Conservation (phyloP, 2,113 vertebrate genomes). For the Psettodes erumei region DNA sequence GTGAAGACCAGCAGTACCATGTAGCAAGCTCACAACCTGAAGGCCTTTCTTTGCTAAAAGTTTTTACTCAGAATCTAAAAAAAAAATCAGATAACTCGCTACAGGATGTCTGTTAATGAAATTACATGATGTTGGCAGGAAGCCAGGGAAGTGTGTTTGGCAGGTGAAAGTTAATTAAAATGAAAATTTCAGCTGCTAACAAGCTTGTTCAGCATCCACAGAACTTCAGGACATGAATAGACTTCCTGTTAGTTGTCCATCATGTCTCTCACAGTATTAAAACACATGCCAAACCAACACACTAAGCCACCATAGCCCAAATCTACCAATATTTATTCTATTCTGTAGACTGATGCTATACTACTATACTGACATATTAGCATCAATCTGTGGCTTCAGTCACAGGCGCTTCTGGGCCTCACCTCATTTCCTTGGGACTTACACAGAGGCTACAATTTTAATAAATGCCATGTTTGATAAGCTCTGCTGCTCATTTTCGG, state of each 20-base stretch:
- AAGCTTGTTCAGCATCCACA: not conserved
- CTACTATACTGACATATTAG: not conserved
- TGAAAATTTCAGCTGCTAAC: not conserved
- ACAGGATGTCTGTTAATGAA: not conserved
- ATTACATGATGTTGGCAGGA: not conserved
- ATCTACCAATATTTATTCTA: not conserved
- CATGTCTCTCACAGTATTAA: not conserved
- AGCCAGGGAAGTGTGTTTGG: not conserved
- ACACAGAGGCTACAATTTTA: not conserved
- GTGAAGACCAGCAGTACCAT: not conserved
- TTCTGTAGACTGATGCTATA: no score
- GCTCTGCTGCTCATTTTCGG: not conserved
- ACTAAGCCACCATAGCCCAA: not conserved
- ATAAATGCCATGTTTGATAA: constrained; percentile 6
- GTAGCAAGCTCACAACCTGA: no score
- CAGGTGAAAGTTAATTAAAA: not conserved
- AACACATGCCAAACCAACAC: not conserved
- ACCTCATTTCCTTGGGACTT: constrained; percentile 22
- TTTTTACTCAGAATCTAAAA: not conserved
- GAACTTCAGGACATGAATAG: not conserved
- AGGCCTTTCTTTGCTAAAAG: not conserved
- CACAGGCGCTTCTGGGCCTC: not conserved
- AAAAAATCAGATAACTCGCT: no score
- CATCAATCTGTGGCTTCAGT: constrained; percentile 7
- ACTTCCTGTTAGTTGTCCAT: not conserved